These are phyloP conservation scores for Clarias magur DNA, from an alignment of 2,113 vertebrate species.

Conservation along the genomic window DNA sequence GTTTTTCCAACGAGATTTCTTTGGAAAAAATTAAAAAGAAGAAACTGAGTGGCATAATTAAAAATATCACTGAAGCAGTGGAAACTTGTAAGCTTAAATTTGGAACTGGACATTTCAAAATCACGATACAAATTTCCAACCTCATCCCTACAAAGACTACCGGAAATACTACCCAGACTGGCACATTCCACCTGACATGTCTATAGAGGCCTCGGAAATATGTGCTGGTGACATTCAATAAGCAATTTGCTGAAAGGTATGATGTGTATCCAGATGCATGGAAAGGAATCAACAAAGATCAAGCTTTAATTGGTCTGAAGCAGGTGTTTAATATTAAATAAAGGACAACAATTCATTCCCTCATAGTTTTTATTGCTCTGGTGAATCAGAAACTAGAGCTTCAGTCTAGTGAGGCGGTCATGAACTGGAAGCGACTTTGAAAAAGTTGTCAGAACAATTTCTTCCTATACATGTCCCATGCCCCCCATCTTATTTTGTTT, in stretches of 20 bases:
- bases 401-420: too few relatives aligned
- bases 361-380: too few relatives aligned
- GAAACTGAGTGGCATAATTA: neutral
- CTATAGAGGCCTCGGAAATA: conserved; percentile 50
- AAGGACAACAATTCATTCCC: neutral
- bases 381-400: too few relatives aligned
- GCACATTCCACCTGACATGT: conserved; percentile 54
- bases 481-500: too few relatives aligned
- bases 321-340: conserved; percentile 24
- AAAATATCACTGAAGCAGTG: neutral
- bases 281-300: conserved; percentile 40
- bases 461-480: too few relatives aligned
- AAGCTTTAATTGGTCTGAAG: conserved; percentile 32
- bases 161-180: conserved; percentile 52
- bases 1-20: neutral
- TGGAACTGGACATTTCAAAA: neutral
- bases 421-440: too few relatives aligned
- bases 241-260: conserved; percentile 34
- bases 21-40: conserved; percentile 1
- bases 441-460: too few relatives aligned
- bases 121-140: neutral
- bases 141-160: conserved; percentile 43
- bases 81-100: neutral
- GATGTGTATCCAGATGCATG: conserved; percentile 49
- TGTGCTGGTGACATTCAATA: conserved; percentile 48